Conservation (phyloP, 2,113 vertebrate species). For the Tragulus kanchil region DNA sequence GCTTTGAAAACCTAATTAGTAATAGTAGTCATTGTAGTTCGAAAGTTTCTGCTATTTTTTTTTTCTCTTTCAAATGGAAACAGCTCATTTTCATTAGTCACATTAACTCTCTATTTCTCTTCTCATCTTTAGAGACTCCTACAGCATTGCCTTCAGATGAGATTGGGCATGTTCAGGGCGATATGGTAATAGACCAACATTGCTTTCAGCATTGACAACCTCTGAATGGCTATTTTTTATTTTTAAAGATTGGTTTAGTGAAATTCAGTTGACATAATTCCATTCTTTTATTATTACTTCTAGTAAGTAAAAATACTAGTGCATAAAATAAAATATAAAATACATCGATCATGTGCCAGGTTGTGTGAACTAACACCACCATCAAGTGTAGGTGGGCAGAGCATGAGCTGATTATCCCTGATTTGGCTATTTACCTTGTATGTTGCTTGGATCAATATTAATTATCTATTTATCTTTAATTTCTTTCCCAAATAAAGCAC, state of each 20-base stretch:
- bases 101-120: background rate
- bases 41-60: background rate
- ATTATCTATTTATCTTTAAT: background rate
- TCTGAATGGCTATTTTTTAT: background rate
- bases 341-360: background rate
- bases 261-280: background rate
- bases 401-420: background rate
- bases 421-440: background rate
- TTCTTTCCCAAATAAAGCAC: slow-evolving; percentile 39
- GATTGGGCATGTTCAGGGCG: no score
- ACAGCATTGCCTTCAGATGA: background rate
- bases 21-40: background rate
- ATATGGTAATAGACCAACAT: background rate
- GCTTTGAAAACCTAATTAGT: slow-evolving; percentile 2
- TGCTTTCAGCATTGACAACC: background rate
- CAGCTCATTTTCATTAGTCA: background rate
- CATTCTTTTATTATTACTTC: background rate
- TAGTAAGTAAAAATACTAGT: background rate
- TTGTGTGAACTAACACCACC: background rate
- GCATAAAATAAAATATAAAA: background rate
- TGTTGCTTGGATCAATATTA: slow-evolving; percentile 1
- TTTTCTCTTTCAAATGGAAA: background rate
- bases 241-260: background rate
- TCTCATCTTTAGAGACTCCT: background rate
- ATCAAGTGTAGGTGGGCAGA: background rate